Evolutionary conservation across 2,888 invertebrate species (phyloP).

Genomic region (Agonopterix subpropinquella): DNA sequence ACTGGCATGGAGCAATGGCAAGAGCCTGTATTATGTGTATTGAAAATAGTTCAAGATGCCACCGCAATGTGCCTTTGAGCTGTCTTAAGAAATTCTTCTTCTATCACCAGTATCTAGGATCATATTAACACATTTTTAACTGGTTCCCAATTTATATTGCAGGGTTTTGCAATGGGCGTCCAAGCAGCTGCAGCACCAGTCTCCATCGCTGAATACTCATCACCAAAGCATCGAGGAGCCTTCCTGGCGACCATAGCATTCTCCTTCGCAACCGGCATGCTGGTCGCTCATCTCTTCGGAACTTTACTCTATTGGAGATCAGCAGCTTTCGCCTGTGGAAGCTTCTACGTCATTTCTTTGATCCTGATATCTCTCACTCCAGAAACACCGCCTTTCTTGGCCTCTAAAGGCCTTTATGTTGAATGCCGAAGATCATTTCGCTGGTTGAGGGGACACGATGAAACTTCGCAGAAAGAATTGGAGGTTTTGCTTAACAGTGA

Average conservation of each 20-base stretch:
- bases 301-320: slow-evolving; percentile 76
- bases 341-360: slow-evolving; percentile 64
- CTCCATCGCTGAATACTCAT: slow-evolving; percentile 65
- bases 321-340: slow-evolving; percentile 70
- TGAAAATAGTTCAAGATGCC: too few species aligned
- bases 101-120: too few species aligned
- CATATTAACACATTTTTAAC: too few species aligned
- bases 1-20: too few species aligned
- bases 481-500: slow-evolving; percentile 55
- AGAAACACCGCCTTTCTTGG: slow-evolving; percentile 81
- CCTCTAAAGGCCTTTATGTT: slow-evolving; percentile 65
- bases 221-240: slow-evolving; percentile 77
- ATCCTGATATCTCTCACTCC: slow-evolving; percentile 72
- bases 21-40: too few species aligned
- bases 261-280: slow-evolving; percentile 78
- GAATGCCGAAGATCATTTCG: slow-evolving; percentile 76
- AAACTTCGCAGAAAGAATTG: slow-evolving; percentile 63
- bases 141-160: slow-evolving; percentile 23
- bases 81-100: too few species aligned
- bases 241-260: slow-evolving; percentile 78
- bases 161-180: slow-evolving; percentile 73
- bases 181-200: slow-evolving; percentile 65
- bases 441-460: slow-evolving; percentile 73
- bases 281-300: slow-evolving; percentile 79
- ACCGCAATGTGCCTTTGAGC: too few species aligned